Evolutionary conservation across 1,140 invertebrate genomes (phyloP).

Genomic region (Platorchestia sp.): DNA sequence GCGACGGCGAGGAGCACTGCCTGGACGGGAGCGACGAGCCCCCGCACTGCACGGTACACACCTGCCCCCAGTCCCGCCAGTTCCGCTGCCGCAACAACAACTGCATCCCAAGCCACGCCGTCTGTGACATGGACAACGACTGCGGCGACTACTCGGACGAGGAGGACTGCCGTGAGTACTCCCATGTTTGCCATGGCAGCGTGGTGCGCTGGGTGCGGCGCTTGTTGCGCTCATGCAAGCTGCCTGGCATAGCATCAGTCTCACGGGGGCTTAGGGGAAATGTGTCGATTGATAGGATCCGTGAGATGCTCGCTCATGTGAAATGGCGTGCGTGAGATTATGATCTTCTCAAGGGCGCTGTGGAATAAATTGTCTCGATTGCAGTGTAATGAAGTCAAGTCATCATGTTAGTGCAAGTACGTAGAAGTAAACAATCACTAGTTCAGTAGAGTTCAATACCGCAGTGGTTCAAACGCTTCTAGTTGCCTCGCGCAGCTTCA

Average conservation of each 20-base stretch:
- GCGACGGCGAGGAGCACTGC: constrained; percentile 80
- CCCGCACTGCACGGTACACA: constrained; percentile 56
- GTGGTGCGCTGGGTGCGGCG: constrained; percentile 16
- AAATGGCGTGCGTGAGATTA: no score
- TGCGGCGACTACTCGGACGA: constrained; percentile 81
- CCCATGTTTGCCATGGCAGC: no score
- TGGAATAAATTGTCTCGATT: not conserved
- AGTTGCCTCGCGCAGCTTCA: not conserved
- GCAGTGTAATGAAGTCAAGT: not conserved
- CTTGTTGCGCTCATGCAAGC: constrained; percentile 10
- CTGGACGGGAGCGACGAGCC: constrained; percentile 78
- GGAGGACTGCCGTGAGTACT: constrained; percentile 68
- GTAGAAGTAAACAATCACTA: not conserved
- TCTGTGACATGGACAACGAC: constrained; percentile 79
- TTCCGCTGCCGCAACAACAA: constrained; percentile 61
- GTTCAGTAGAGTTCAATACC: not conserved
- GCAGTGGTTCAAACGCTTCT: not conserved
- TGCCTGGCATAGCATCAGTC: not conserved
- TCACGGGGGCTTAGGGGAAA: no score
- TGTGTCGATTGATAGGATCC: no score
- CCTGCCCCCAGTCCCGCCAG: constrained; percentile 59
- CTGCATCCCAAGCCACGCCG: constrained; percentile 60
- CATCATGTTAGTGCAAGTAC: not conserved
- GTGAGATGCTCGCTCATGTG: no score
- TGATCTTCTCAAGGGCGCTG: no score